Conservation (phyloP, 2,888 invertebrate species). For the Sthenelais limicola region DNA sequence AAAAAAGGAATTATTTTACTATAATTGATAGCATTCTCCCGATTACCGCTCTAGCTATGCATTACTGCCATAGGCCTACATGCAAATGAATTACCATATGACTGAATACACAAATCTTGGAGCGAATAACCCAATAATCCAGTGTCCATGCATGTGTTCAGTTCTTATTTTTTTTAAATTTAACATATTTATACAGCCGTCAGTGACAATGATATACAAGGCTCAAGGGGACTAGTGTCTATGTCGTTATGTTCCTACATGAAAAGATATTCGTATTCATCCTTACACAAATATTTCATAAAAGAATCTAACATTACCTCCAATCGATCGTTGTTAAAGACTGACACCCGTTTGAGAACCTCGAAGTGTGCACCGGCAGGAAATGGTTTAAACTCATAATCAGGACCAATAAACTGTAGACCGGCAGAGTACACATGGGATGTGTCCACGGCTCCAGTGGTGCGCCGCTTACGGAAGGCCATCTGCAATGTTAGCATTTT, state of each 20-base stretch:
- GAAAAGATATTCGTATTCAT: background rate
- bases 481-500: too few species aligned
- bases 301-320: too few species aligned
- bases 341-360: constrained; percentile 51
- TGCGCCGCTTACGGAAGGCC: constrained; percentile 60
- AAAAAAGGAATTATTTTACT: too few species aligned
- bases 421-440: constrained; percentile 57
- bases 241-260: background rate
- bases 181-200: too few species aligned
- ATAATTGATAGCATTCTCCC: too few species aligned
- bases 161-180: too few species aligned
- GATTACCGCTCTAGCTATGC: too few species aligned
- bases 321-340: constrained; percentile 63
- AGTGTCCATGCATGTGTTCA: too few species aligned
- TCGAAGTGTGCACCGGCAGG: constrained; percentile 60
- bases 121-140: too few species aligned
- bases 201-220: background rate
- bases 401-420: constrained; percentile 62
- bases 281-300: background rate
- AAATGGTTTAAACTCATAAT: constrained; percentile 62
- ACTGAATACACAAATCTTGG: too few species aligned
- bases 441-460: constrained; percentile 61
- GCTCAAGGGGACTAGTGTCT: background rate
- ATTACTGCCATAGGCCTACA: too few species aligned
- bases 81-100: too few species aligned